These are phyloP conservation scores for Enoplosus armatus DNA, from an alignment of 2,797 vertebrate species.

Conservation along the genomic window DNA sequence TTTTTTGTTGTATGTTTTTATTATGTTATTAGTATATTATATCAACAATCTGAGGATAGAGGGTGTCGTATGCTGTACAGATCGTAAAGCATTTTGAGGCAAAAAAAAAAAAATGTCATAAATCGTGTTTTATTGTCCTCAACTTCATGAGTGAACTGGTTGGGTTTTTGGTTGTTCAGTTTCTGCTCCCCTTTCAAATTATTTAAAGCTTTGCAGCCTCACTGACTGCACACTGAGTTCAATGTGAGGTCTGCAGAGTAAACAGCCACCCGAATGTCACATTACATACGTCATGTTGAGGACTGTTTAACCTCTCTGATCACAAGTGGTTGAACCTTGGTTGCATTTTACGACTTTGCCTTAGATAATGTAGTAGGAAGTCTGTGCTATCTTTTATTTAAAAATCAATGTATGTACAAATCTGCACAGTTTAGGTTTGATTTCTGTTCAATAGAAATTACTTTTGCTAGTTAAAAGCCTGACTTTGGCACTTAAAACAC, in stretches of 20 bases:
- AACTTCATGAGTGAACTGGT: neutral
- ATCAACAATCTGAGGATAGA: too few relatives aligned
- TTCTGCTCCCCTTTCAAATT: neutral
- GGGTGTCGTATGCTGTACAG: neutral
- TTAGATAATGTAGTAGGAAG: too few relatives aligned
- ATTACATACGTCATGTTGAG: neutral
- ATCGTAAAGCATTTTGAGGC: neutral
- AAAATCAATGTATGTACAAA: too few relatives aligned
- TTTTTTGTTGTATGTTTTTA: neutral
- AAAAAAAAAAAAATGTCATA: neutral
- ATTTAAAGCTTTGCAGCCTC: neutral
- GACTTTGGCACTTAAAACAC: slow-evolving; percentile 7
- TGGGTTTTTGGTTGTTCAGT: neutral
- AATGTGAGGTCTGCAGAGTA: neutral
- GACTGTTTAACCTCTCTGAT: neutral
- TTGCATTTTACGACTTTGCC: slow-evolving; percentile 9
- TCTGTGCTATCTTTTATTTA: too few relatives aligned
- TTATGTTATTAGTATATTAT: neutral
- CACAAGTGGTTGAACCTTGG: neutral
- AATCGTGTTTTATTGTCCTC: neutral
- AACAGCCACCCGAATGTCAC: neutral
- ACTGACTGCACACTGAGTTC: neutral
- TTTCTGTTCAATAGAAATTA: neutral
- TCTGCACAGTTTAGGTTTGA: neutral
- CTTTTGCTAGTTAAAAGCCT: slow-evolving; percentile 4